A percentile compares a stretch with the other conserved stretches of the same genome.
phyloP scores from a whole-genome alignment of 2,888 invertebrate genomes.

The Spatulosminthurus flaviceps region DNA sequence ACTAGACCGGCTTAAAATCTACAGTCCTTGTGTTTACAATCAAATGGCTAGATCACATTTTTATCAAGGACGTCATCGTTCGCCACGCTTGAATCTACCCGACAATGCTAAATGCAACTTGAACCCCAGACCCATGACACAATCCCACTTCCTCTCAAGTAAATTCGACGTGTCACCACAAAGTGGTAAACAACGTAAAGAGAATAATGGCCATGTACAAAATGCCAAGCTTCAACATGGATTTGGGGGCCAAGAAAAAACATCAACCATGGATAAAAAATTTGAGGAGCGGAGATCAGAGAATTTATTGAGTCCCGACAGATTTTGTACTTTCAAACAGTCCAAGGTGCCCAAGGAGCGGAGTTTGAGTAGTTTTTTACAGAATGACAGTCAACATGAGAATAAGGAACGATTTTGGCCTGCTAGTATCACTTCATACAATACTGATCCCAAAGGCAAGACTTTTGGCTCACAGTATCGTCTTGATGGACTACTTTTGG shows the following conservation, averaged over 20 bases:
- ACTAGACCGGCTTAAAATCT: no score
- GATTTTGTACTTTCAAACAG: slow-evolving; percentile 12
- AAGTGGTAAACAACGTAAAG: no score
- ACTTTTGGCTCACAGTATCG: neutral
- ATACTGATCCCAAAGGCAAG: neutral
- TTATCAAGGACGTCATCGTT: no score
- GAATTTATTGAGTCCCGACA: neutral
- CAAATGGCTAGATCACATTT: no score
- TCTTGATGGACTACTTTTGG: neutral
- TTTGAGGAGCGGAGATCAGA: no score
- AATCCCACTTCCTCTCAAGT: neutral
- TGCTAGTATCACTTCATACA: neutral
- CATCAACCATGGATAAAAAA: no score
- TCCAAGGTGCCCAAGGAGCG: slow-evolving; percentile 2
- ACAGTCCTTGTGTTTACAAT: no score
- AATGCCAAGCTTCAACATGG: no score
- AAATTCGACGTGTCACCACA: no score
- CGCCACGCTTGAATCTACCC: no score
- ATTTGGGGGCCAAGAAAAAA: no score
- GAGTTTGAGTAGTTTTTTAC: neutral
- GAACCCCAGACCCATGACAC: slow-evolving; percentile 1
- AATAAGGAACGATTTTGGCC: slow-evolving; percentile 1
- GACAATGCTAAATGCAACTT: neutral
- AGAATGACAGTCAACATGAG: neutral
- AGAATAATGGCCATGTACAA: no score